Conservation (phyloP, 2,888 invertebrate genomes). For the Ethmia dodecea region DNA sequence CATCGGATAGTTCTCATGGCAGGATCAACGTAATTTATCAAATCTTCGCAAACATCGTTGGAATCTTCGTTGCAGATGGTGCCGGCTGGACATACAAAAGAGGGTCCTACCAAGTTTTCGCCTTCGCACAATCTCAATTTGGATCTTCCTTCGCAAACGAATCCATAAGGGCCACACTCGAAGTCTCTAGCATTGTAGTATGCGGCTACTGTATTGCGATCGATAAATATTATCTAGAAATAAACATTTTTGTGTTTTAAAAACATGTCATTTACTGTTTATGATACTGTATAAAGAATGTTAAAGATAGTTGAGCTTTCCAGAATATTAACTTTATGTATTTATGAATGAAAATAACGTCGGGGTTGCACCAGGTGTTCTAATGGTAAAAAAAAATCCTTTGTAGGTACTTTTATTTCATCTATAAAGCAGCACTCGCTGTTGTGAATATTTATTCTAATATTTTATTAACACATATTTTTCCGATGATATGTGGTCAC, state of each 20-base stretch:
- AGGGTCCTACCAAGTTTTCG: slow-evolving; percentile 39
- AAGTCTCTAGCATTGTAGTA: slow-evolving; percentile 30
- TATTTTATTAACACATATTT: no score
- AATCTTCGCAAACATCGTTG: slow-evolving; percentile 55
- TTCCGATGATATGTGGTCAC: no score
- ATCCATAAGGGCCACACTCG: slow-evolving; percentile 62
- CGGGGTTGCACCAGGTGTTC: no score
- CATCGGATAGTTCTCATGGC: slow-evolving; percentile 45
- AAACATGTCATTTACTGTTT: neutral
- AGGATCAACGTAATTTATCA: slow-evolving; percentile 54
- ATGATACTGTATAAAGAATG: no score
- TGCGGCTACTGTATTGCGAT: slow-evolving; percentile 17
- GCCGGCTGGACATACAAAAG: slow-evolving; percentile 55
- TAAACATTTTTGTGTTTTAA: no score
- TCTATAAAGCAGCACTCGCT: no score
- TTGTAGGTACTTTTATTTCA: no score
- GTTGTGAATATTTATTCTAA: no score
- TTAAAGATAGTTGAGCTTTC: no score
- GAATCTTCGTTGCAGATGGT: slow-evolving; percentile 66
- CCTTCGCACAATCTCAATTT: slow-evolving; percentile 50
- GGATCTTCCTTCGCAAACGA: slow-evolving; percentile 48
- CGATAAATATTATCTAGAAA: slow-evolving; percentile 2
- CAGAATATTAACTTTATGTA: no score
- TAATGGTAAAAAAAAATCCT: no score
- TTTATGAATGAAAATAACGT: no score